phyloP scores from a whole-genome alignment of 2,888 invertebrate species.

The Stenurella melanura region DNA sequence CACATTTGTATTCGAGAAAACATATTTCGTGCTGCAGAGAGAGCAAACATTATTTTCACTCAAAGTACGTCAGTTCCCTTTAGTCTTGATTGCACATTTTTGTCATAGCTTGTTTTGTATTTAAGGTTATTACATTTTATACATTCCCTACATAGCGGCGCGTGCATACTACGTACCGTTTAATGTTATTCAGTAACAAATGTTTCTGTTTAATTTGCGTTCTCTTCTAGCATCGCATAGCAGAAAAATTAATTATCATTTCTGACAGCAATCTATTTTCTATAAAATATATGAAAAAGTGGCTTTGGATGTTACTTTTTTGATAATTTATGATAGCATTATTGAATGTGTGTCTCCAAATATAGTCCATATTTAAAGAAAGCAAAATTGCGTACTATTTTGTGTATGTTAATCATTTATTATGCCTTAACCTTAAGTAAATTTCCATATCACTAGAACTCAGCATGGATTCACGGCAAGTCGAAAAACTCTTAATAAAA shows the following conservation, averaged over 20 bases:
- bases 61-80: conserved; percentile 24
- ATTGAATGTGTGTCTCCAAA: too few species aligned
- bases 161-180: neutral
- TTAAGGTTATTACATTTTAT: conserved; percentile 4
- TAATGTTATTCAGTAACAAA: neutral
- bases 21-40: conserved; percentile 11
- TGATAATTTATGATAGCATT: too few species aligned
- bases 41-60: conserved; percentile 47
- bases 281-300: too few species aligned
- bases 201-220: neutral
- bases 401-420: too few species aligned
- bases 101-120: conserved; percentile 7
- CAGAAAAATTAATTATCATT: neutral
- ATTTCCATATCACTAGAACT: too few species aligned
- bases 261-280: too few species aligned
- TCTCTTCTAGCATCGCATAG: neutral
- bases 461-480: too few species aligned
- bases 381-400: too few species aligned
- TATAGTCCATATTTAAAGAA: too few species aligned
- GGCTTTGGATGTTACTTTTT: too few species aligned
- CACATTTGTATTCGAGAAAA: conserved; percentile 18
- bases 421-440: too few species aligned
- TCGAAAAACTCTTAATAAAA: too few species aligned
- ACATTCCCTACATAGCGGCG: neutral
- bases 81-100: conserved; percentile 3